Evolutionary conservation across 2,888 invertebrate genomes (phyloP).

Genomic region (Arrhopalites spinosus): DNA sequence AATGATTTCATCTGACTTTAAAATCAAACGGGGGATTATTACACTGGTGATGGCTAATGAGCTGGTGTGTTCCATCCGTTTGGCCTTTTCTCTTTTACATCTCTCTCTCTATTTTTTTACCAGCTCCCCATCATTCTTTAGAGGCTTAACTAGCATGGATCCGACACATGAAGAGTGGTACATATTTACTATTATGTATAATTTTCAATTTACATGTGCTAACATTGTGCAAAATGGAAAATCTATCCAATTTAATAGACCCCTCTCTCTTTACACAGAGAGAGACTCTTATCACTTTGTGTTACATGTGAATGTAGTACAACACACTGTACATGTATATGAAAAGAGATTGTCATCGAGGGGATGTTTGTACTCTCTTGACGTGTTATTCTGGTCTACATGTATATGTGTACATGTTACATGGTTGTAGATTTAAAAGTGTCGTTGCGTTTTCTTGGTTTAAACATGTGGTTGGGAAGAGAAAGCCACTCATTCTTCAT

Average conservation of each 20-base stretch:
- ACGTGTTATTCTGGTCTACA: neutral
- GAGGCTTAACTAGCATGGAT: neutral
- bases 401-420: neutral
- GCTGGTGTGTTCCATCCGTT: constrained; percentile 34
- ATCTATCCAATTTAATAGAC: neutral
- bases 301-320: too few species aligned
- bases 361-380: neutral
- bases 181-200: neutral
- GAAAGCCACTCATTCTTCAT: constrained; percentile 37
- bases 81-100: constrained; percentile 21
- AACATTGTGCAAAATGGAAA: constrained; percentile 3
- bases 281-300: neutral
- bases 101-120: constrained; percentile 11
- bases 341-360: neutral
- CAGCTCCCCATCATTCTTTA: neutral
- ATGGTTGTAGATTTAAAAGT: neutral
- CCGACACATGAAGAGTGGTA: too few species aligned
- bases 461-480: constrained; percentile 25
- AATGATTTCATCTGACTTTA: constrained; percentile 42
- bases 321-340: too few species aligned
- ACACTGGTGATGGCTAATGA: constrained; percentile 42
- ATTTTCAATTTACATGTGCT: constrained; percentile 26
- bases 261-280: neutral
- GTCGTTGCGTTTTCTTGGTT: neutral
- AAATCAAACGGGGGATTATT: constrained; percentile 43